Evolutionary conservation across 2,113 vertebrate species (phyloP), one percentile per base, ranked within the genome.

Genomic region (Balaeniceps rex): DNA sequence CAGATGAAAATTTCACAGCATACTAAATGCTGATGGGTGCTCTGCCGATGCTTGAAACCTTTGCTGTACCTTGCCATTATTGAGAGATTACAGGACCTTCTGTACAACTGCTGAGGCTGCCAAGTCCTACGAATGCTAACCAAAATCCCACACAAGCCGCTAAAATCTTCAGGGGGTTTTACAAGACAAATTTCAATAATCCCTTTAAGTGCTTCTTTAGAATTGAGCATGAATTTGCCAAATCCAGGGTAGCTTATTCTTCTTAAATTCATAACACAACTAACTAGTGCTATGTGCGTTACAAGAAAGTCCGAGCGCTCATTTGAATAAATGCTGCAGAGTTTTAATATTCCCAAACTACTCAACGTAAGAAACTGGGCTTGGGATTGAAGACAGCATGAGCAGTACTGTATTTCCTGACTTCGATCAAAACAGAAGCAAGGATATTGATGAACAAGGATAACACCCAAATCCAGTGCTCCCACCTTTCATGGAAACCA

Each of bases 171-270:
- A 91, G 95, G 66, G 90, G 89, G 54, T 93, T 97, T 97, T 95
- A 97, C 95, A 97, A 96, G 94, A 93, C 96, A 97, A 95, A 96
- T 96, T 97, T 96, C 96, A 96, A 83, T 97, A 97, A 97, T 97
- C 96, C 91, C 75, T 96, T 97, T 95, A 97, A 97, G 96, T 91
- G 94, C 93, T 97, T 70, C 94, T 95, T 97, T 83, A 91, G 93
- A 96, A 74, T 38, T 0, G 2, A 95, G 95, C 75, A 70, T 19
- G 78, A 93, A 93, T 96, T 97, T 90, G 93, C 93, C 95, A 96
- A 96, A 97, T 95, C 95, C 97, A 91, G 91, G 87, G 83, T 80
- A 95, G 91, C 97, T 95, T 91, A 94, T 95, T 97, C 95, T 92
- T 79, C 93, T 94, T 90, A 93, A 95, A 97, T 95, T 95, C 93